Conservation (phyloP, 1,140 invertebrate species). For the Aphis gossypii region DNA sequence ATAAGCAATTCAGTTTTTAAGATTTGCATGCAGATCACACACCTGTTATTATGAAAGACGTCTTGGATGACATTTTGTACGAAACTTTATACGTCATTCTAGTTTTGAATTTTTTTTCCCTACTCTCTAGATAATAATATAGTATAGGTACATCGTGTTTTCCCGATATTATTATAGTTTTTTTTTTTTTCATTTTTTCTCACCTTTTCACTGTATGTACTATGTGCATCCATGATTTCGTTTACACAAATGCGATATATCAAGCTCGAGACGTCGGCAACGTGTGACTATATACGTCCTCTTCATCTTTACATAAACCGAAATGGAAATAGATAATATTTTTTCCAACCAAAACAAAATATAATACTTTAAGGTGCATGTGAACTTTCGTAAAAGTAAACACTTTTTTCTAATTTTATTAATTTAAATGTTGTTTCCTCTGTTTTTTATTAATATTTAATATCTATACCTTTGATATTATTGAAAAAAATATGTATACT, state of each 20-base stretch:
- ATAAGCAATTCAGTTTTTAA: conserved; percentile 51
- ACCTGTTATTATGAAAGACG: conserved; percentile 13
- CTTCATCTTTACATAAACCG: background rate
- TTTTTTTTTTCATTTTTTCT: background rate
- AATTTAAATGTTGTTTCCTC: background rate
- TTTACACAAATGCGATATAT: conserved; percentile 18
- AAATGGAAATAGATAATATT: background rate
- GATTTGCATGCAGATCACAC: conserved; percentile 35
- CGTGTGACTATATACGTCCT: background rate
- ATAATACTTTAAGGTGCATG: background rate
- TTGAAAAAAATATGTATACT: too few relatives aligned
- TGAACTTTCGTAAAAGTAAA: background rate
- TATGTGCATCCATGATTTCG: background rate
- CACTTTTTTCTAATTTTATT: background rate
- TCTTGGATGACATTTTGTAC: conserved; percentile 5
- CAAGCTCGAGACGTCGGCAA: background rate
- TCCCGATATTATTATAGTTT: conserved; percentile 3
- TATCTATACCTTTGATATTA: background rate
- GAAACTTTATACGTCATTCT: background rate
- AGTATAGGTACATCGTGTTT: background rate
- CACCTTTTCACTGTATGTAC: background rate
- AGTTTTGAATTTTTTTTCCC: background rate
- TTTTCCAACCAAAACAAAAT: background rate
- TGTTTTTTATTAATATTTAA: background rate
- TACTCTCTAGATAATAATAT: background rate